Conservation (phyloP, 2,888 invertebrate species). For the Athalia circularis region DNA sequence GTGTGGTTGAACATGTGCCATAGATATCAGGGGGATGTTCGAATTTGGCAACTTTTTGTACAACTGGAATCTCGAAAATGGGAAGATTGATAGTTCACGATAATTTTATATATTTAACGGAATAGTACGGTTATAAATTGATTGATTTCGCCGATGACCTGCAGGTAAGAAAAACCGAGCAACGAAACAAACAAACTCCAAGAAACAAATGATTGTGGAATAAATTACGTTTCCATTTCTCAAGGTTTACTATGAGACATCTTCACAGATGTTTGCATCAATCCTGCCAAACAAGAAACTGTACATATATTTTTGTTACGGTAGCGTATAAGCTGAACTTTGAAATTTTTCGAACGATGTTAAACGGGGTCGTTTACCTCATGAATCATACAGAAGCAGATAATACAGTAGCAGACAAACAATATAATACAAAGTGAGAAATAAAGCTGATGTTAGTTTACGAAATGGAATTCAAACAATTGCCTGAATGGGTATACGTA, state of each 20-base stretch:
- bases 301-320: no score
- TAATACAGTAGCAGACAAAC: not conserved
- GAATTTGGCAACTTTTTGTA: not conserved
- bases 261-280: no score
- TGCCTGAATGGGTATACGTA: not conserved
- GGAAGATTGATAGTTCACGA: not conserved
- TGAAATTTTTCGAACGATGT: not conserved
- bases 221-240: not conserved
- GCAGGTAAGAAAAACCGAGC: slow-evolving; percentile 23
- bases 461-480: slow-evolving; percentile 27
- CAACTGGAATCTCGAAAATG: not conserved
- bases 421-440: slow-evolving; percentile 13
- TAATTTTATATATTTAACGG: slow-evolving; percentile 22
- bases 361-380: slow-evolving; percentile 4
- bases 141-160: slow-evolving; percentile 20
- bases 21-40: not conserved
- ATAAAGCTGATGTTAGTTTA: slow-evolving; percentile 30
- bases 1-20: not conserved
- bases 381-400: slow-evolving; percentile 25
- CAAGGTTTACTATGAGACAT: no score
- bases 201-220: slow-evolving; percentile 21
- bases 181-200: slow-evolving; percentile 26
- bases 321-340: not conserved
- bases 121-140: slow-evolving; percentile 33
- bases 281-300: no score